A percentile compares a stretch with the other conserved stretches of the same genome.
These are phyloP conservation scores for Augochlora pura DNA, from an alignment of 1,140 invertebrate genomes.

Conservation along the genomic window DNA sequence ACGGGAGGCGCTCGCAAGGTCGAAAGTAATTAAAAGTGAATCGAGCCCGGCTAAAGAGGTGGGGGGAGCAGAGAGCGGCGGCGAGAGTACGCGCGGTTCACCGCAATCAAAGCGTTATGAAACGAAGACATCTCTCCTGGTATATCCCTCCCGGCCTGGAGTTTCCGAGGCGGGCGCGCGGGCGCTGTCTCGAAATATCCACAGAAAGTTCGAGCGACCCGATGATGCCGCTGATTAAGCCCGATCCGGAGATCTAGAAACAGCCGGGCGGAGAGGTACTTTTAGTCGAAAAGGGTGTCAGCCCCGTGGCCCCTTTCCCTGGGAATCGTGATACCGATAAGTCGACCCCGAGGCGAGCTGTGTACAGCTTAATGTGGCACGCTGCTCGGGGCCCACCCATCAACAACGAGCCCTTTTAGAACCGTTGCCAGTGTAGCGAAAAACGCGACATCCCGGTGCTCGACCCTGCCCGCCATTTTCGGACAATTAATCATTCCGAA, in stretches of 20 bases:
- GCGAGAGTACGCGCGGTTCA: neutral
- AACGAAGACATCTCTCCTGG: neutral
- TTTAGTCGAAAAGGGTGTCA: neutral
- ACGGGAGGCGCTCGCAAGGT: neutral
- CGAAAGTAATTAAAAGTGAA: constrained; percentile 6
- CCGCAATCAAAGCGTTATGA: neutral
- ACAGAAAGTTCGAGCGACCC: too few relatives aligned
- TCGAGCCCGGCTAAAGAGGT: neutral
- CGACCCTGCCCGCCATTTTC: too few relatives aligned
- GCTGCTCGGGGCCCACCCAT: neutral
- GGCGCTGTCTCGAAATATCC: too few relatives aligned
- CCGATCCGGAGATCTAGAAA: too few relatives aligned
- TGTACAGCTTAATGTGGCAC: neutral
- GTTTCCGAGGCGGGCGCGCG: too few relatives aligned
- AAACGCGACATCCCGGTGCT: neutral
- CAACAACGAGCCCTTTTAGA: constrained; percentile 45
- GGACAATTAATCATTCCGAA: too few relatives aligned
- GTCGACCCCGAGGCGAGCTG: neutral
- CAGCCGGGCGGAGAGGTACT: too few relatives aligned
- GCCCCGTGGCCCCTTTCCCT: neutral
- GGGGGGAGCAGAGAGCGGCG: neutral
- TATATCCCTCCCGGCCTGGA: neutral
- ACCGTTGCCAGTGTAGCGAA: neutral
- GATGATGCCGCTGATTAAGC: too few relatives aligned
- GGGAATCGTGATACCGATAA: neutral